These are phyloP conservation scores for Meleagris gallopavo DNA, from an alignment of 2,113 vertebrate genomes.

Conservation along the genomic window DNA sequence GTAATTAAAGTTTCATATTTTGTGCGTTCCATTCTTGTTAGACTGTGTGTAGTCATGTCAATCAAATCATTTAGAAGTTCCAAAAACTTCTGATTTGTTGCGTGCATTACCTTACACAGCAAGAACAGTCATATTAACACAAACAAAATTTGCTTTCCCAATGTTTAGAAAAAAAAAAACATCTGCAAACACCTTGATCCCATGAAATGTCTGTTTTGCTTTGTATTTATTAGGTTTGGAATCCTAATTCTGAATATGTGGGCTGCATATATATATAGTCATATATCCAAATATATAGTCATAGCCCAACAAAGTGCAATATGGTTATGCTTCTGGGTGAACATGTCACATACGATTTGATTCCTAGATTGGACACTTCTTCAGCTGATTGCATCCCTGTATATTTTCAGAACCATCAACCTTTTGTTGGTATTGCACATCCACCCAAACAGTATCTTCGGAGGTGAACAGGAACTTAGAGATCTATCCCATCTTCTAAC, in stretches of 20 bases:
- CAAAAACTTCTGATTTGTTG: conserved; percentile 76
- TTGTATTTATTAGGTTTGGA: neutral
- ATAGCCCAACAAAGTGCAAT: neutral
- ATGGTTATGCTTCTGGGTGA: neutral
- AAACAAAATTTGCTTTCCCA: neutral
- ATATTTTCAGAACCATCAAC: neutral
- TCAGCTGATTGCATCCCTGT: neutral
- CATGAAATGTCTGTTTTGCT: neutral
- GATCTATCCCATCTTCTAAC: neutral
- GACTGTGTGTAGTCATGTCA: conserved; percentile 73
- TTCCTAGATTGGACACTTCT: neutral
- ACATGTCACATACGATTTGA: neutral
- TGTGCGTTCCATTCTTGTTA: conserved; percentile 75
- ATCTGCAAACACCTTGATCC: neutral
- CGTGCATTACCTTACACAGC: conserved; percentile 68
- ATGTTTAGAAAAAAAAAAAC: neutral
- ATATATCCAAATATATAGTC: neutral
- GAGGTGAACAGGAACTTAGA: neutral
- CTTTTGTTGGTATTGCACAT: neutral
- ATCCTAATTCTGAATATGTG: neutral
- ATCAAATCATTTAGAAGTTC: conserved; percentile 76
- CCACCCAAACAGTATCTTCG: neutral
- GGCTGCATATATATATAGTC: neutral
- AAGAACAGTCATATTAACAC: neutral
- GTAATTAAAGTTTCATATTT: conserved; percentile 79